Conservation (phyloP, 2,113 vertebrate species). For the Herpailurus yagouaroundi region DNA sequence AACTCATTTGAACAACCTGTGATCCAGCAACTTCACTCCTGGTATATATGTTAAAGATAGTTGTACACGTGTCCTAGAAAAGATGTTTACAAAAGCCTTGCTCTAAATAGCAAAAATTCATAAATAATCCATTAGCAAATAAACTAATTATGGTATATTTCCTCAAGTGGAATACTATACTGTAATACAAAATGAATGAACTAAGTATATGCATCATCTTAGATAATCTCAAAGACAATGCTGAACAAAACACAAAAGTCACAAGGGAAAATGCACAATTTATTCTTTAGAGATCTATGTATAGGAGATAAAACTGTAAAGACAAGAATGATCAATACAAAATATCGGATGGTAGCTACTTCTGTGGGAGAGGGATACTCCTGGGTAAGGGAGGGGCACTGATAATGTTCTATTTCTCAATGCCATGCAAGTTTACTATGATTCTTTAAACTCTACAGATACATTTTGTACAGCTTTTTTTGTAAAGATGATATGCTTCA, state of each 20-base stretch:
- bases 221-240: not conserved
- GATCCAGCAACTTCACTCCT: not conserved
- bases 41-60: not conserved
- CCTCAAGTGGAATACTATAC: not conserved
- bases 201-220: not conserved
- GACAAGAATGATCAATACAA: not conserved
- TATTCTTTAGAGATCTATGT: not conserved
- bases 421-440: not conserved
- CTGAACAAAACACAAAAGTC: not conserved
- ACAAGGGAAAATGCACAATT: not conserved
- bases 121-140: not conserved
- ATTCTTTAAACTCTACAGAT: not conserved
- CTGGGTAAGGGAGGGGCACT: not conserved
- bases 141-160: not conserved
- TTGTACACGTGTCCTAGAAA: not conserved
- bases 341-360: not conserved
- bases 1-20: not conserved
- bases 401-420: not conserved
- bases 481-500: slow-evolving; percentile 39
- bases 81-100: not conserved
- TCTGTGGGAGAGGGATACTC: not conserved
- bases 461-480: not conserved
- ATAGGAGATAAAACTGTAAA: not conserved
- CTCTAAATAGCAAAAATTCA: not conserved
- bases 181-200: not conserved